Base-by-base conservation (phyloP, 2,113 vertebrate genomes). In the Alces alces region DNA sequence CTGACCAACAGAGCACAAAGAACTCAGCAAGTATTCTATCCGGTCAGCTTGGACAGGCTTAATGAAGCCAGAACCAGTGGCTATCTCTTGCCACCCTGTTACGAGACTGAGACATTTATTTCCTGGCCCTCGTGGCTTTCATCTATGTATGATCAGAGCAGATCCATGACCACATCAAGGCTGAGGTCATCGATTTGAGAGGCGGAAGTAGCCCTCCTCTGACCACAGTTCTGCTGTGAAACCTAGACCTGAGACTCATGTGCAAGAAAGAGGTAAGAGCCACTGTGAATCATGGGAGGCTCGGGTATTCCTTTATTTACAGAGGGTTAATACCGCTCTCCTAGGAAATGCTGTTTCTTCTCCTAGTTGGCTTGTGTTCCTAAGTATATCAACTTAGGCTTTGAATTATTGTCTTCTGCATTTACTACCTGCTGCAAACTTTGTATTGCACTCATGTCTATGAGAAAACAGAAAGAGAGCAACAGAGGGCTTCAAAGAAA, bases 401-500 rank as follows among this genome's bases (percentile, higher is more conserved):
- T 47, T 85, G 30, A 94, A 79, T 66, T n/a, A 78, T 23, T 93
- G 33, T 66, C 76, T 95, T 43, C 47, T 90, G 84, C 55, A 82
- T 92, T 87, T 84, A 89, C 33, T 58, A 93, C 52, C 73, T 94
- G 58, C 60, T 94, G 17, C 28, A 88, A 82, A 85, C n/a, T 43
- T 1, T 80, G 43, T 10, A n/a, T 33, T 87, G 61, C 21, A 89
- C 60, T 79, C 95, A 55, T 1, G 14, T 76, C 83, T n/a, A n/a
- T 43, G 64, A 88, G 52, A 39, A 93, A 90, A 86, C 30, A 93
- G 64, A 54, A 47, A 93, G 33, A 83, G 30, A 86, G 54, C 82
- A 94, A 89, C 25, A 33, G 25, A 89, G 58, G 93, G 43, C 93
- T 92, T 96, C 54, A 52, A 58, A 97, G 76, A 89, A 82, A 96